A percentile compares a stretch with the other conserved stretches of the same genome.
Conservation (phyloP, 2,888 invertebrate species). For the Theristus sp. region DNA sequence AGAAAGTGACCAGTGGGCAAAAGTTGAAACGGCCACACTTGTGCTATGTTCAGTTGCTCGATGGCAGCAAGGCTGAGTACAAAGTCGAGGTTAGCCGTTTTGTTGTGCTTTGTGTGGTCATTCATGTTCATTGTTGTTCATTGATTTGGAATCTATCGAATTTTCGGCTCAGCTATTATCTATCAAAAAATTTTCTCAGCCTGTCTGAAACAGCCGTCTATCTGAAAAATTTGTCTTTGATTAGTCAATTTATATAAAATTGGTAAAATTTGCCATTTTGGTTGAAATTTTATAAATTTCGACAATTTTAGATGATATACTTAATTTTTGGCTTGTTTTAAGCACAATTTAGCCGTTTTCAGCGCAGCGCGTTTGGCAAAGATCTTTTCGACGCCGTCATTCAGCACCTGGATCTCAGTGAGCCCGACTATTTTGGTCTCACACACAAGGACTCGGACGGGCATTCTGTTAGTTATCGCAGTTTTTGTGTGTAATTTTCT, state of each 20-base stretch:
- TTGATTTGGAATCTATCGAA: neutral
- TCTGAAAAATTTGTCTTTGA: too few species aligned
- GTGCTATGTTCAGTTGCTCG: neutral
- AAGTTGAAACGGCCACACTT: neutral
- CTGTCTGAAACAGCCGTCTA: too few species aligned
- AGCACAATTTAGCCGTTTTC: too few species aligned
- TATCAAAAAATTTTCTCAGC: too few species aligned
- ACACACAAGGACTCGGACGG: conserved; percentile 69
- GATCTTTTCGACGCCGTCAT: conserved; percentile 86
- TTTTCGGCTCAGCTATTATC: too few species aligned
- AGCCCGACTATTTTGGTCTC: conserved; percentile 87
- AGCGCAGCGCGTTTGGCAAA: conserved; percentile 78
- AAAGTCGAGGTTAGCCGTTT: neutral
- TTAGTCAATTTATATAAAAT: too few species aligned
- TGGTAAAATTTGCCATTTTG: too few species aligned
- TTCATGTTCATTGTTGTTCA: neutral
- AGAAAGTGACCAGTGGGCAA: neutral
- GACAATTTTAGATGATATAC: too few species aligned
- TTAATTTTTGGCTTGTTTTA: too few species aligned
- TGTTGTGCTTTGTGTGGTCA: neutral
- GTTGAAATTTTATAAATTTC: too few species aligned
- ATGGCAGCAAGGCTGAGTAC: neutral
- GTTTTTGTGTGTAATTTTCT: neutral
- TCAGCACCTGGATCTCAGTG: conserved; percentile 73
- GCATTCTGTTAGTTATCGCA: conserved; percentile 46